phyloP scores from a whole-genome alignment of 1,140 invertebrate species.

The Trichonephila clavipes region DNA sequence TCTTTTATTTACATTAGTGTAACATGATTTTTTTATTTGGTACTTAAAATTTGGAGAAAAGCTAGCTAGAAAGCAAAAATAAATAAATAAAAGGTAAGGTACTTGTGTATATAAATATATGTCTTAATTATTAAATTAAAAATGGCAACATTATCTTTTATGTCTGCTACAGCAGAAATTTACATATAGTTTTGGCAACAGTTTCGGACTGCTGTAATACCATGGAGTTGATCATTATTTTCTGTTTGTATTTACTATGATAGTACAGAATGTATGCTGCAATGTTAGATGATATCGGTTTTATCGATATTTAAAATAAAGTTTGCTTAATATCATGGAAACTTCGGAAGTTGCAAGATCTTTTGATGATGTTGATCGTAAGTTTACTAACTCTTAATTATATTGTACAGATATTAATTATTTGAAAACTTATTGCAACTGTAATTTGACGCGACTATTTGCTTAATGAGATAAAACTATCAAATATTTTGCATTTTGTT shows the following conservation, averaged over 20 bases:
- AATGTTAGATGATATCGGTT: conserved; percentile 28
- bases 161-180: neutral
- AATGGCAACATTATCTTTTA: conserved; percentile 9
- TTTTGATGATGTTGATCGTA: conserved; percentile 63
- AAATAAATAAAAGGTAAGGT: too few species aligned
- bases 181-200: conserved; percentile 64
- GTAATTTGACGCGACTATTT: too few species aligned
- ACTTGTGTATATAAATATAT: too few species aligned
- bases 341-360: conserved; percentile 45
- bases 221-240: conserved; percentile 61
- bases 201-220: conserved; percentile 61
- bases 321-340: conserved; percentile 40
- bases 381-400: conserved; percentile 26
- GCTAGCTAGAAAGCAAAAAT: too few species aligned
- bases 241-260: conserved; percentile 65
- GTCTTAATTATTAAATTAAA: neutral
- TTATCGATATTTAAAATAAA: neutral
- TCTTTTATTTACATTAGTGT: too few species aligned
- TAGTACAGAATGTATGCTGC: neutral
- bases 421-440: neutral
- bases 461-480: too few species aligned
- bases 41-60: too few species aligned
- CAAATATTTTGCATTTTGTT: too few species aligned
- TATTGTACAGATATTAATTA: neutral
- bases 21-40: too few species aligned